A percentile compares a stretch with the other conserved stretches of the same genome.
Conservation (phyloP, 2,113 vertebrate genomes). For the rat (Rattus norvegicus) region DNA sequence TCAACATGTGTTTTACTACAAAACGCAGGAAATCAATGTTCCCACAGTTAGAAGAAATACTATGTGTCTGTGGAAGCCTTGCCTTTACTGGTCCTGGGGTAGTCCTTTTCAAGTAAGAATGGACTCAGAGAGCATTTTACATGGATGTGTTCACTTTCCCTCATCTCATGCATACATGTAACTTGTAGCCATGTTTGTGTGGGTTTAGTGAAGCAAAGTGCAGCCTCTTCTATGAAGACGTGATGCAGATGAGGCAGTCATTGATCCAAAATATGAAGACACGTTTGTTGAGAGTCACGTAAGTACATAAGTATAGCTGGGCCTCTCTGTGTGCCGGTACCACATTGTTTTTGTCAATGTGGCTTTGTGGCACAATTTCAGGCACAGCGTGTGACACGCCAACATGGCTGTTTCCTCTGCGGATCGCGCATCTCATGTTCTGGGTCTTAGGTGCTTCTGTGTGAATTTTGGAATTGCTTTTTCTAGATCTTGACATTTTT, state of each 20-base stretch:
- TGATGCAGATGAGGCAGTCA: background rate
- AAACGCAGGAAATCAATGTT: background rate
- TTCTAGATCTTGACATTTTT: background rate
- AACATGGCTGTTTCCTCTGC: background rate
- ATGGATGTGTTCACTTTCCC: background rate
- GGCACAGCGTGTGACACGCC: background rate
- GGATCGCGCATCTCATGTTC: background rate
- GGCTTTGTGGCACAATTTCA: background rate
- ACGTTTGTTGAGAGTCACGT: background rate
- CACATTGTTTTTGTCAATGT: background rate
- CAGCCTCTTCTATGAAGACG: background rate
- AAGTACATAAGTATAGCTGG: background rate
- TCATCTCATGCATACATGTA: background rate
- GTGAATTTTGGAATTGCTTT: accelerated
- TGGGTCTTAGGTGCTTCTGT: background rate
- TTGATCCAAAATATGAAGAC: background rate
- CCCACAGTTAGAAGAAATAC: background rate
- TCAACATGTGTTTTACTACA: background rate
- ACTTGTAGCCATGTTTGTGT: background rate
- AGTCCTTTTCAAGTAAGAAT: background rate
- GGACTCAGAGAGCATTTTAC: background rate
- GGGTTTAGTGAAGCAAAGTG: background rate
- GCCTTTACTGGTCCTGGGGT: background rate
- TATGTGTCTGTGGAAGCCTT: background rate
- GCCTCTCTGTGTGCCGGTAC: background rate